Evolutionary conservation across 2,797 vertebrate genomes (phyloP), one percentile per base, ranked within the genome.

Genomic region (Phalanger gymnotis): DNA sequence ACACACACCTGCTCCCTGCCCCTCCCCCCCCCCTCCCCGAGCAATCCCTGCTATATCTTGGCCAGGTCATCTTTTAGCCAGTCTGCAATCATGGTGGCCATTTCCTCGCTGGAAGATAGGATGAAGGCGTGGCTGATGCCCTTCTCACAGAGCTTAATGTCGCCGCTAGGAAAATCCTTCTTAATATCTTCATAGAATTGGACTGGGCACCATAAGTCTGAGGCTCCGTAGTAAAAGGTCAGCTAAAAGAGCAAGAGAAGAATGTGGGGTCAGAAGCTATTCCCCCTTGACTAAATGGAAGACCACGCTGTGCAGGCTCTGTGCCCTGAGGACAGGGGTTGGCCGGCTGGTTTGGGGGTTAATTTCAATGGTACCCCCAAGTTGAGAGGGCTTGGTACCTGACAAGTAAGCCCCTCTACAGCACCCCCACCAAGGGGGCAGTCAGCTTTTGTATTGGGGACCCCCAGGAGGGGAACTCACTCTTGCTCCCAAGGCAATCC

Each of bases 141-240:
- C 4, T 98, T 99, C 90, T 99, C 98, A 96, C 99, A 99, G 12
- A 99, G 99, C 47, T 98, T 98, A 95, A 99, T 99, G 95, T 99
- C 99, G 94, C 99, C 99, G 0, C 97, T 98, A 0, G 99, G 99
- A 97, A 99, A 99, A 97, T 99, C 99, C 98, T 97, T 98, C 97
- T 99, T 99, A 95, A 99, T 99, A 96, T 99, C 99, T 25, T 99
- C 98, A 19, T 99, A 99, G 97, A 99, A 99, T 81, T 98, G 97
- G 66, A 98, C 98, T 0, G 99, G 99, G 93, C 99, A 99, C 99
- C 99, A 99, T 93, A 95, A 96, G 97, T 99, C 99, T 55, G 95
- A 94, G 3, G 98, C 98, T 54, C 99, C 99, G 25, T 99, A 99
- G 97, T 99, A 99, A 98, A 99, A 99, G 89, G 99, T 99, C 34